Conservation (phyloP, 2,113 vertebrate species). For the Malurus elegans region DNA sequence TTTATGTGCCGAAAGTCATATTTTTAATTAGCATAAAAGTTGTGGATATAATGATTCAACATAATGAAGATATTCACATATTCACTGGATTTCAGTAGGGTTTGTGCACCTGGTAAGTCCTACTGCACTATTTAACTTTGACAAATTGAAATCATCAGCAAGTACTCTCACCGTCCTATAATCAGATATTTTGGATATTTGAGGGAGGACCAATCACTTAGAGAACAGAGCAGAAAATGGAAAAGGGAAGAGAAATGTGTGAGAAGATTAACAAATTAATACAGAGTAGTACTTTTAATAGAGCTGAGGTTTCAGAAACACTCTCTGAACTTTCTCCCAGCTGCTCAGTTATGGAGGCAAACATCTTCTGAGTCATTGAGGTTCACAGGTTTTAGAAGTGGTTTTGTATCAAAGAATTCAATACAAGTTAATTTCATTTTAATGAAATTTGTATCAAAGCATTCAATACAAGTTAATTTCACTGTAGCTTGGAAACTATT, state of each 20-base stretch:
- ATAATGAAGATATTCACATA: background rate
- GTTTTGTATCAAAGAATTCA: background rate
- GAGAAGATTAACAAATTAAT: background rate
- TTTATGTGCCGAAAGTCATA: background rate
- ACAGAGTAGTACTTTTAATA: background rate
- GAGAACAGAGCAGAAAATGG: background rate
- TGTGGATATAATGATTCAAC: background rate
- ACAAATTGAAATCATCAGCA: background rate
- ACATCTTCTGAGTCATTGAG: background rate
- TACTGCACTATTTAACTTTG: background rate
- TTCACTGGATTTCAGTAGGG: background rate
- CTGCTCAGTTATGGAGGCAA: background rate
- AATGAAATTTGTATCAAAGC: background rate
- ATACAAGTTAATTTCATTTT: background rate
- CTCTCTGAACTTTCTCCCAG: background rate
- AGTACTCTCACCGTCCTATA: background rate
- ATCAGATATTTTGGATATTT: background rate
- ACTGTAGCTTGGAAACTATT: background rate
- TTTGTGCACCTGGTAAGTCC: background rate
- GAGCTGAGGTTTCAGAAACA: background rate
- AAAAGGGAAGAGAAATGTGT: background rate
- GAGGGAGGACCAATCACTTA: background rate
- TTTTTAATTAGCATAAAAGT: background rate
- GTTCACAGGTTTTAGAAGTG: background rate
- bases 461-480: background rate